A percentile compares a stretch with the other conserved stretches of the same genome.
These are phyloP conservation scores for Lasius fuliginosus DNA, from an alignment of 2,888 invertebrate genomes.

Conservation along the genomic window DNA sequence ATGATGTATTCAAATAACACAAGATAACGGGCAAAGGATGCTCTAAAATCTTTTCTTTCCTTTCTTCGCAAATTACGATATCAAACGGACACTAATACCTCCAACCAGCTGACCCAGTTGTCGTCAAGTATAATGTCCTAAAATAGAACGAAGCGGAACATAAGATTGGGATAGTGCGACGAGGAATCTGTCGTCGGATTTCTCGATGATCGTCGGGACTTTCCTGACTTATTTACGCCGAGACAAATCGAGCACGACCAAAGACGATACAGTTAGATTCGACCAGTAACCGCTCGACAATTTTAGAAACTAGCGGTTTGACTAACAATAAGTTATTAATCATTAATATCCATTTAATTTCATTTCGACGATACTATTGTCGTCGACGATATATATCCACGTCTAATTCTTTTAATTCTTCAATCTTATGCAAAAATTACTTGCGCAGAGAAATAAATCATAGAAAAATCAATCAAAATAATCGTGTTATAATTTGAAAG, in stretches of 20 bases:
- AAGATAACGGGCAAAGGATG: background rate
- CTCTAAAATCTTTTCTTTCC: background rate
- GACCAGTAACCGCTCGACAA: background rate
- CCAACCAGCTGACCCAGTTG: constrained; percentile 66
- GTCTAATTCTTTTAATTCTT: background rate
- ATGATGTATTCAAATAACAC: background rate
- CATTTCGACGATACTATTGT: background rate
- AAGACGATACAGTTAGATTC: background rate
- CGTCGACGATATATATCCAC: background rate
- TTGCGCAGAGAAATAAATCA: background rate
- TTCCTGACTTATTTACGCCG: constrained; percentile 73
- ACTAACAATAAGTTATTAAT: background rate
- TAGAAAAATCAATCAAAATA: background rate
- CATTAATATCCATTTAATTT: constrained; percentile 11
- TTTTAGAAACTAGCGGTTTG: background rate
- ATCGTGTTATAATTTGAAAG: background rate
- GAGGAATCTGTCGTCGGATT: constrained; percentile 55
- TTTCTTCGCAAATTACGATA: background rate
- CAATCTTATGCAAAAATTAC: background rate
- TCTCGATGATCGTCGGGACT: constrained; percentile 75
- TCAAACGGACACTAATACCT: constrained; percentile 15
- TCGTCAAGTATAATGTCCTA: constrained; percentile 64
- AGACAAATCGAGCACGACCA: constrained; percentile 23
- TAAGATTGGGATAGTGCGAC: constrained; percentile 56
- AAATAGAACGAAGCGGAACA: constrained; percentile 53